A percentile compares a stretch with the other conserved stretches of the same genome.
These are phyloP conservation scores for Columba janthina DNA, from an alignment of 2,113 vertebrate species.

Conservation along the genomic window DNA sequence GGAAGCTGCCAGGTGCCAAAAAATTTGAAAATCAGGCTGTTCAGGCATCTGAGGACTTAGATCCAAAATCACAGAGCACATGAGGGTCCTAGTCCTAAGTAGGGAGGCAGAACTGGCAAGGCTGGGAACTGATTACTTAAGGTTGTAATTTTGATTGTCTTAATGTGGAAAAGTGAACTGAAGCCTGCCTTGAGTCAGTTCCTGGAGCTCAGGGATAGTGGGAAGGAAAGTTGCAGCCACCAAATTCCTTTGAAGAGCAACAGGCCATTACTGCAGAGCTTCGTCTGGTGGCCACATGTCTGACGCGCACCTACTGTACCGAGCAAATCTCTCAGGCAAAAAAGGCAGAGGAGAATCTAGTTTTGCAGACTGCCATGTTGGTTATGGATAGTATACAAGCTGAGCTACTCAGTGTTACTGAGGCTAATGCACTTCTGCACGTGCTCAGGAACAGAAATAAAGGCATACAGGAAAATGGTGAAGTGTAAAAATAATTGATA, in stretches of 20 bases:
- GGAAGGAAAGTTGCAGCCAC: background rate
- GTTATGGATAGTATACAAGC: background rate
- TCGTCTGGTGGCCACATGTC: background rate
- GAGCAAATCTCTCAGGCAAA: background rate
- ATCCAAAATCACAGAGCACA: background rate
- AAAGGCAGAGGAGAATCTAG: background rate
- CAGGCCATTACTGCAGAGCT: background rate
- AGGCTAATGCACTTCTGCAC: background rate
- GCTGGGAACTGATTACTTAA: background rate
- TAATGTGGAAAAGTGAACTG: background rate
- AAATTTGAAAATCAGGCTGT: background rate
- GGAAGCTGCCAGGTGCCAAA: background rate
- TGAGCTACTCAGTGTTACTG: background rate
- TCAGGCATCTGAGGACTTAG: background rate
- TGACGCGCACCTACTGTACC: background rate
- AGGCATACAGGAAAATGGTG: background rate
- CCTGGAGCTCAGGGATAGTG: background rate
- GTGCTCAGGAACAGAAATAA: background rate
- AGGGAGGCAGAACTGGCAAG: background rate
- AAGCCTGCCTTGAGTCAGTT: background rate
- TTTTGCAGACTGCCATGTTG: background rate
- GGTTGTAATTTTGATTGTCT: background rate
- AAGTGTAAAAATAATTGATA: background rate
- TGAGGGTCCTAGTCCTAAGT: background rate
- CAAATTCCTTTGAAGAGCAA: background rate